Evolutionary conservation across 2,113 vertebrate species (phyloP).

Genomic region (Lagopus leucura): DNA sequence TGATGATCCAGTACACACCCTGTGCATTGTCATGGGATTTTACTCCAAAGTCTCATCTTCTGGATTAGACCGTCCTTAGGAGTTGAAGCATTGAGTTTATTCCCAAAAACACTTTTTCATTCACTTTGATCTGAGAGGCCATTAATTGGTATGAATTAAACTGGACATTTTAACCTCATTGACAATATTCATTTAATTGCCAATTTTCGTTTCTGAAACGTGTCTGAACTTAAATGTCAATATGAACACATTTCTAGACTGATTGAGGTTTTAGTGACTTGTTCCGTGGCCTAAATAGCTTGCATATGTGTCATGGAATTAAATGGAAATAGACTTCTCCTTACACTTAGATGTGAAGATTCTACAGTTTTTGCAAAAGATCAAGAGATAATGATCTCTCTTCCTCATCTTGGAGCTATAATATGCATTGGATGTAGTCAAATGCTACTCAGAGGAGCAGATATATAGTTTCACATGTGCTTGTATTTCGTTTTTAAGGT

Average conservation of each 20-base stretch:
- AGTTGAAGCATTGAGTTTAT: neutral
- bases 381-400: neutral
- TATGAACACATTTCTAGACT: neutral
- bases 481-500: neutral
- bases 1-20: neutral
- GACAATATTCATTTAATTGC: no score
- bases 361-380: neutral
- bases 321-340: neutral
- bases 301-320: neutral
- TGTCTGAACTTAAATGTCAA: neutral
- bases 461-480: neutral
- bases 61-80: neutral
- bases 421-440: neutral
- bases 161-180: neutral
- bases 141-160: neutral
- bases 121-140: neutral
- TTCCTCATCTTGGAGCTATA: neutral
- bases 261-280: neutral
- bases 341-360: neutral
- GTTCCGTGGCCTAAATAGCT: neutral
- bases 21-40: neutral
- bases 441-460: neutral
- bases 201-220: neutral
- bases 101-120: neutral
- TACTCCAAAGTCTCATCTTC: neutral